phyloP scores from a whole-genome alignment of 2,113 vertebrate species.

The Nansenia antarctica region DNA sequence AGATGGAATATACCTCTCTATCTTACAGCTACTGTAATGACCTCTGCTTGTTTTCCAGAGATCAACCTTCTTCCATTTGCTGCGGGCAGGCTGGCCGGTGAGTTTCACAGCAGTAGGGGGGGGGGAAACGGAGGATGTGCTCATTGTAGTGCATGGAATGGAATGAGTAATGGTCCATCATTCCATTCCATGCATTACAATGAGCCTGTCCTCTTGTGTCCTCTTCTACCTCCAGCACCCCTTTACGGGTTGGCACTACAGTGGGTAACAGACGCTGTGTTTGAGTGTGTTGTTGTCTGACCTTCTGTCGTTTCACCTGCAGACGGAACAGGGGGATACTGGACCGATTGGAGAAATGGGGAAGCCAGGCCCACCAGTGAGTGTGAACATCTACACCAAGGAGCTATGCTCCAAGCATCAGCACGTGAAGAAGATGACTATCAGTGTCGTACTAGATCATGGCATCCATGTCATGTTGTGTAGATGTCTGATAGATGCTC shows the following conservation, averaged over 20 bases:
- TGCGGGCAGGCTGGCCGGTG: slow-evolving; percentile 80
- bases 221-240: no score
- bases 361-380: slow-evolving; percentile 76
- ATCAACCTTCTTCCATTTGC: slow-evolving; percentile 76
- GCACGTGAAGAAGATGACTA: background rate
- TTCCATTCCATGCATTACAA: no score
- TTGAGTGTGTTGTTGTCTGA: slow-evolving; percentile 9
- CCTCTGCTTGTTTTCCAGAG: slow-evolving; percentile 59
- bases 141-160: no score
- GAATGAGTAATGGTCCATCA: no score
- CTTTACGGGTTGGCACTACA: background rate
- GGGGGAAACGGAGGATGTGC: no score
- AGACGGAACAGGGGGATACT: slow-evolving; percentile 70
- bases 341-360: slow-evolving; percentile 76
- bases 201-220: no score
- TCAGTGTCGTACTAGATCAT: no score
- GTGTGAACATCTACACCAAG: slow-evolving; percentile 35
- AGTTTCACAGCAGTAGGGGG: slow-evolving; percentile 60
- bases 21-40: background rate
- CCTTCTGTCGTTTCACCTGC: background rate
- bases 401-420: background rate
- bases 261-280: background rate
- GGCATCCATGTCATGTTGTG: background rate
- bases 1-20: background rate
- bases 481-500: background rate